Evolutionary conservation across 2,797 vertebrate genomes (phyloP), one percentile per base, ranked within the genome.

Genomic region (Enteromius treurensis): DNA sequence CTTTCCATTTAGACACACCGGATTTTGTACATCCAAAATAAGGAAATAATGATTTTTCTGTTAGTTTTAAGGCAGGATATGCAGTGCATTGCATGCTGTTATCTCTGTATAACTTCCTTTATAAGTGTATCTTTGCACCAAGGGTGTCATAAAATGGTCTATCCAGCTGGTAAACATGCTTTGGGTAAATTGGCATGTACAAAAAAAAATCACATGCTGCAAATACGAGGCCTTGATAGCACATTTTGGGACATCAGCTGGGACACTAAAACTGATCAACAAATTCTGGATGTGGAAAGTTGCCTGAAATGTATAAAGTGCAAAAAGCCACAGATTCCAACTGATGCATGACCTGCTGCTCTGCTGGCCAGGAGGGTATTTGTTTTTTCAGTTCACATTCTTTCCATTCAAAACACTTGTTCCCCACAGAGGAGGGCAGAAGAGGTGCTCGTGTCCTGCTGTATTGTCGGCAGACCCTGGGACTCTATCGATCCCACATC

Each of bases 341-440:
- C 80, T 75, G 73, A 77, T 77, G 64, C 15, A n/a, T 82, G 84
- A 85, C 68, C 80, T 9, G 65, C 74, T 14, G 74, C 84, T 82
- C 74, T 55, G 65, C 75, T 77, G 84, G 84, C 76, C 79, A 77
- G 67, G 75, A 45, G 79, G 64, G 55, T 82, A 64, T 81, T 85
- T 85, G 42, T 77, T 77, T 85, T 42, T 74, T 40, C 42, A 23
- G 45, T 77, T 81, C 80, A 73, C 37, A 85, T 85, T 85, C 84
- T 81, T 85, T 85, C 84, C 84, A 85, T 85, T 68, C 76, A 77
- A 82, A 81, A 82, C 79, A 77, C 55, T 70, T 65, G 45, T 85
- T 82, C 84, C 84, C 84, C 45, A n/a, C 74, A 73, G 84, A 78
- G 80, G 84, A 71, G 64, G 51, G 60, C 32, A 77, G 29, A 32